Conservation (phyloP, 1,140 invertebrate species). For the Zaprionus nigranus region DNA sequence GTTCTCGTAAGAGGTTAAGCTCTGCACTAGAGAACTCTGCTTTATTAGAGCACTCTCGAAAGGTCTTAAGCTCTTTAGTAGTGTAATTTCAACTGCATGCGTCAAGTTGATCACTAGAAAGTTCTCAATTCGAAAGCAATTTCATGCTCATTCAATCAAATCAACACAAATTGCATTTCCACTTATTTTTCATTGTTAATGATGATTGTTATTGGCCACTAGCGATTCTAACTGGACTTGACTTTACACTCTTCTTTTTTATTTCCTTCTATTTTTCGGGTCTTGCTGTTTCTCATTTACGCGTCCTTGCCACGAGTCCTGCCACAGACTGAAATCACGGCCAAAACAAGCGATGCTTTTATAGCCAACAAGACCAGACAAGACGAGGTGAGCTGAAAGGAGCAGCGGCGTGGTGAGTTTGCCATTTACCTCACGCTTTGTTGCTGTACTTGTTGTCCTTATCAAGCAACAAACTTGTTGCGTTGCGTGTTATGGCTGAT, state of each 20-base stretch:
- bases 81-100: not conserved
- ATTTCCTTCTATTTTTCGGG: constrained; percentile 1
- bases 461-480: constrained; percentile 4
- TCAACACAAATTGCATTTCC: constrained; percentile 53
- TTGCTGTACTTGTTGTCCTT: not conserved
- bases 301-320: constrained; percentile 27
- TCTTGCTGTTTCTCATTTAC: not conserved
- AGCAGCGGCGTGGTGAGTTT: constrained; percentile 52
- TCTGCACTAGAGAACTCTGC: too few species aligned
- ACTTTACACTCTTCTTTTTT: constrained; percentile 5
- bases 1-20: not conserved
- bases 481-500: not conserved
- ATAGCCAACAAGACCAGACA: constrained; percentile 34
- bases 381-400: not conserved
- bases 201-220: not conserved
- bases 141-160: constrained; percentile 33
- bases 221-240: not conserved
- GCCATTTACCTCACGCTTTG: not conserved
- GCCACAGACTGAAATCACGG: constrained; percentile 65
- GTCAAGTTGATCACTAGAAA: not conserved
- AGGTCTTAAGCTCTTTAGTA: not conserved
- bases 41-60: too few species aligned
- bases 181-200: constrained; percentile 24
- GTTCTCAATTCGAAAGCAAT: not conserved
- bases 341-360: constrained; percentile 57